A percentile compares a stretch with the other conserved stretches of the same genome.
These are phyloP conservation scores for Ahaetulla prasina DNA, from an alignment of 2,113 vertebrate species.

Conservation along the genomic window DNA sequence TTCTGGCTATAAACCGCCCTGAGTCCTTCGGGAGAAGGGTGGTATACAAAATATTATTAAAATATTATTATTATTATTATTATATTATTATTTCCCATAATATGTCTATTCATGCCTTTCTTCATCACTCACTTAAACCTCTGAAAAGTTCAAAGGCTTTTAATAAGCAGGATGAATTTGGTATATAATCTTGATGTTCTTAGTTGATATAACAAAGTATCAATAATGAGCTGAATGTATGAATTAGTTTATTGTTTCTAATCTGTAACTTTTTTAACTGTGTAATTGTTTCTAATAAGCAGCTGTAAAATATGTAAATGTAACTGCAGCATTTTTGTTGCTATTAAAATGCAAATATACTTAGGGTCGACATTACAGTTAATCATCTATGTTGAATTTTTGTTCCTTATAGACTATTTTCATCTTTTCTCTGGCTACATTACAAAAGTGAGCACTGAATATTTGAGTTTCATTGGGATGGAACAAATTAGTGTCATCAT, in stretches of 20 bases:
- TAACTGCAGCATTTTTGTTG: background rate
- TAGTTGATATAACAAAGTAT: background rate
- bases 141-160: background rate
- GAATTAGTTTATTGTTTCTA: background rate
- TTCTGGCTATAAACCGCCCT: no score
- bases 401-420: background rate
- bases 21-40: no score
- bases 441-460: background rate
- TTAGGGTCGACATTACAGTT: background rate
- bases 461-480: background rate
- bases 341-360: background rate
- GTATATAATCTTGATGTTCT: background rate
- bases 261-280: background rate
- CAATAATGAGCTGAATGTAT: background rate
- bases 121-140: no score
- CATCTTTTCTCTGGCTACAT: background rate
- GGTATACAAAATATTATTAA: no score
- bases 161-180: background rate
- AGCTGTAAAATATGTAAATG: background rate
- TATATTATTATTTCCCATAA: no score
- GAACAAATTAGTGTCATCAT: background rate
- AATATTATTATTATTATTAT: no score
- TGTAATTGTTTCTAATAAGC: background rate
- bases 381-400: background rate
- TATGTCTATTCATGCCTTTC: no score